Conservation (phyloP, 1,140 invertebrate genomes). For the Platyura marginata region DNA sequence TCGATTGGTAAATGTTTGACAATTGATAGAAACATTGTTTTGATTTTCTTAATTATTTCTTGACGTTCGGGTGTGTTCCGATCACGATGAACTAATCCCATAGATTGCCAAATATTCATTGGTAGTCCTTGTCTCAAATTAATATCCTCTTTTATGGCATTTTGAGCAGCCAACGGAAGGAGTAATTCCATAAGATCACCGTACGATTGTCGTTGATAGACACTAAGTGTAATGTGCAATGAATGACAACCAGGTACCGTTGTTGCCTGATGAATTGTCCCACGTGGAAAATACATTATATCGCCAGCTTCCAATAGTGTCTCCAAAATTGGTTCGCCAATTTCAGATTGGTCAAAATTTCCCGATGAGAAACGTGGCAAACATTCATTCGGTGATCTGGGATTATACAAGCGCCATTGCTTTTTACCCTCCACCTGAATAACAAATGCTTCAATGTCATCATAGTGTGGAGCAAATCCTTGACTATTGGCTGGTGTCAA, state of each 20-base stretch:
- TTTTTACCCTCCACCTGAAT: slow-evolving; percentile 93
- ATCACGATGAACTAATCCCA: slow-evolving; percentile 47
- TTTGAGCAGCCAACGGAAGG: slow-evolving; percentile 55
- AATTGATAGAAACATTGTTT: slow-evolving; percentile 40
- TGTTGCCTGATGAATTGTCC: slow-evolving; percentile 80
- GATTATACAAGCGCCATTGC: neutral
- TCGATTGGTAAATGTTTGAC: slow-evolving; percentile 53
- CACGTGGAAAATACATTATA: slow-evolving; percentile 80
- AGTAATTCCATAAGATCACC: slow-evolving; percentile 70
- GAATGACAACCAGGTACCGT: slow-evolving; percentile 63
- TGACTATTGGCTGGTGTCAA: slow-evolving; percentile 88
- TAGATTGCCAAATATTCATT: slow-evolving; percentile 48
- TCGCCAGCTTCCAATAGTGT: slow-evolving; percentile 70
- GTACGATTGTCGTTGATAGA: slow-evolving; percentile 81
- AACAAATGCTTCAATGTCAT: slow-evolving; percentile 97
- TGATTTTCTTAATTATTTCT: slow-evolving; percentile 36
- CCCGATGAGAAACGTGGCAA: slow-evolving; percentile 69
- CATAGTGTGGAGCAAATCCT: slow-evolving; percentile 96
- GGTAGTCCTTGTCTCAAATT: slow-evolving; percentile 67
- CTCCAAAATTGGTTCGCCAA: slow-evolving; percentile 67
- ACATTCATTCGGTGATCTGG: slow-evolving; percentile 29
- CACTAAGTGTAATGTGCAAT: slow-evolving; percentile 81
- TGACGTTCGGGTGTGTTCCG: slow-evolving; percentile 26
- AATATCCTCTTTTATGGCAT: slow-evolving; percentile 47
- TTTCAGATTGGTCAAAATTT: slow-evolving; percentile 62